Base-by-base conservation (phyloP, 2,797 vertebrate genomes). In the Molossus molossus region DNA sequence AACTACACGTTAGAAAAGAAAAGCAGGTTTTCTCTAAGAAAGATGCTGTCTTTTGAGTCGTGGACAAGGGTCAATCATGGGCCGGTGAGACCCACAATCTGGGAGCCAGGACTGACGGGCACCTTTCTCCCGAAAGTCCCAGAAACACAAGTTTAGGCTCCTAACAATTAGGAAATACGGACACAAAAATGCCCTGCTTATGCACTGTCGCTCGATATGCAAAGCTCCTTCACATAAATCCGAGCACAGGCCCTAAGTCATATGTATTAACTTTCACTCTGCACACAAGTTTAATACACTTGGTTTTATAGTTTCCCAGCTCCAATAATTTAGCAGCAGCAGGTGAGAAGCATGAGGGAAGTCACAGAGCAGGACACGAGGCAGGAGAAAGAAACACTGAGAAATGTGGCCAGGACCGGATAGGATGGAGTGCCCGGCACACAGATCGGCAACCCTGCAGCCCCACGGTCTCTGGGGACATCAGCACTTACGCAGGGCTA, bases 401-500 rank as follows among this genome's bases (percentile, higher is more conserved):
- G 62, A 86, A 65, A 0, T 5, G 55, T 1, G 79, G 1, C 67
- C 27, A 69, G 45, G 50, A 13, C 5, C 40, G 12, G 64, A 21
- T 21, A 10, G 25, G 5, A 5, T 13, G 67, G 15, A 3, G 2
- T 21, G 69, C 27, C 0, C 0, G 48, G 29, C 14, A 48, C 23
- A 55, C 17, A 62, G 33, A 82, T 23, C 7, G 33, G 29, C 14
- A 37, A 23, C 5, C 10, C 18, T 85, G 10, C 10, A 58, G 21
- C 8, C 58, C 21, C 1, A 1, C 7, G 9, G 6, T 53, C 27
- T n/a, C 27, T n/a, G 17, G 60, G 3, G 29, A 40, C 8, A 20
- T 10, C 6, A 0, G 13, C 13, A 10, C 5, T 67, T 91, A 27
- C 15, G 29, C 23, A 48, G 6, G 50, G 9, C 29, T 48, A 9